Conservation (phyloP, 1,140 invertebrate genomes). For the Diorhabda carinulata region DNA sequence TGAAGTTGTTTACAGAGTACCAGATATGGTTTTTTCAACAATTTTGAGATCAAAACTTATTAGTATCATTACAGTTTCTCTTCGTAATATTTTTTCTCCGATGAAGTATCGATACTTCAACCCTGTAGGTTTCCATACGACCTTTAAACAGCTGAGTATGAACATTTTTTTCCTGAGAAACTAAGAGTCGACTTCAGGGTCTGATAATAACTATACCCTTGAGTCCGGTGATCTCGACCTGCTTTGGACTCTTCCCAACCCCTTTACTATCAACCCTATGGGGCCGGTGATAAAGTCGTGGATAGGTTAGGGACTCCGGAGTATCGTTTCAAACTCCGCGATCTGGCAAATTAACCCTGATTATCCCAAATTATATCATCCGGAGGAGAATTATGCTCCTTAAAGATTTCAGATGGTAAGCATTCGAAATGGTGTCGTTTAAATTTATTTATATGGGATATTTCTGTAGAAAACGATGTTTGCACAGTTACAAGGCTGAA, state of each 20-base stretch:
- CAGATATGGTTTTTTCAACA: too few relatives aligned
- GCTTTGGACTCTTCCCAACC: not conserved
- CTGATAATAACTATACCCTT: slow-evolving; percentile 4
- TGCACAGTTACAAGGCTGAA: too few relatives aligned
- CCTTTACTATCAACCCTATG: slow-evolving; percentile 4
- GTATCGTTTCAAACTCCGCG: slow-evolving; percentile 16
- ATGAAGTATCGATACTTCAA: too few relatives aligned
- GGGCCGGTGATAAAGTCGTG: slow-evolving; percentile 5
- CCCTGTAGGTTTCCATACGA: too few relatives aligned
- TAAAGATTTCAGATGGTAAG: slow-evolving; percentile 2
- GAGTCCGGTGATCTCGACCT: slow-evolving; percentile 1
- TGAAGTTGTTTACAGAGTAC: too few relatives aligned
- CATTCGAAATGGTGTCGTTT: not conserved
- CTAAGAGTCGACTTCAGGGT: slow-evolving; percentile 6
- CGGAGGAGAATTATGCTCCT: not conserved
- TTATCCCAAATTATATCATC: slow-evolving; percentile 11
- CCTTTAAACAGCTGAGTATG: not conserved
- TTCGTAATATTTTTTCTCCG: too few relatives aligned
- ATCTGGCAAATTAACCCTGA: slow-evolving; percentile 15
- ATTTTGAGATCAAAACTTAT: too few relatives aligned
- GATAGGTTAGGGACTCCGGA: slow-evolving; percentile 17
- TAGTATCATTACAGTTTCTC: too few relatives aligned
- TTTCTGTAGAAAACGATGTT: too few relatives aligned
- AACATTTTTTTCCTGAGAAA: not conserved
- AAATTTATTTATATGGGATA: too few relatives aligned